Base-by-base conservation (phyloP, 2,888 invertebrate genomes). In the Drosophila hamatofila region DNA sequence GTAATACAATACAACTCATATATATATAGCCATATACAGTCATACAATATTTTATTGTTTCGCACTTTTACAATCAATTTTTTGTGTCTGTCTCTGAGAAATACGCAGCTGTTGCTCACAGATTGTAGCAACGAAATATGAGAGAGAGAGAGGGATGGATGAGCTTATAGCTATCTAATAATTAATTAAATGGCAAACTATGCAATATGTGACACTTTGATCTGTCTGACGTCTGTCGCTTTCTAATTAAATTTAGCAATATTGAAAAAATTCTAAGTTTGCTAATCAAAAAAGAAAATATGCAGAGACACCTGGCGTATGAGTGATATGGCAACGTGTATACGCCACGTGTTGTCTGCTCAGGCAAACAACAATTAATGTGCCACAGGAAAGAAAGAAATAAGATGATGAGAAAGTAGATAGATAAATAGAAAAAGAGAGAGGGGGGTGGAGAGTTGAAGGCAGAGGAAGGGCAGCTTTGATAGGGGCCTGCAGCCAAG, bases 301-400 rank as follows among this genome's bases (percentile, higher is more conserved):
- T 21, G 27, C 39, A 39, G 14, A 49, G 18, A 33, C 78, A 88
- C 83, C 67, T 88, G 87, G 67, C 87, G 87, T 85, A 69, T 88
- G 75, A 72, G 75, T 72, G 55, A 66, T 66, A 21, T 39, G 16
- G 33, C 30, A 18, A 67, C 83, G 67, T 54, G 68, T 49, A 35
- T 73, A 62, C 56, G 64, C 64, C 67, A 63, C 59, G 71, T 65
- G 59, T 41, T 62, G 39, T 37, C 52, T 52, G 42, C 33, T 25
- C 27, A 27, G 30, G 42, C 27, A 61, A 57, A 77, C 74, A 86
- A 79, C 74, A 86, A 79, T 78, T 75, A 72, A 44, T 66, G 23
- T 8, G 54, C 27, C 67, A 67, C 67, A 65, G 67, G 44, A 68
- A 66, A 68, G 59, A 33, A 23, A 27, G 25, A 33, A 35, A n/a